These are phyloP conservation scores for Drosophila albomicans DNA, from an alignment of 1,140 invertebrate species.

Conservation along the genomic window DNA sequence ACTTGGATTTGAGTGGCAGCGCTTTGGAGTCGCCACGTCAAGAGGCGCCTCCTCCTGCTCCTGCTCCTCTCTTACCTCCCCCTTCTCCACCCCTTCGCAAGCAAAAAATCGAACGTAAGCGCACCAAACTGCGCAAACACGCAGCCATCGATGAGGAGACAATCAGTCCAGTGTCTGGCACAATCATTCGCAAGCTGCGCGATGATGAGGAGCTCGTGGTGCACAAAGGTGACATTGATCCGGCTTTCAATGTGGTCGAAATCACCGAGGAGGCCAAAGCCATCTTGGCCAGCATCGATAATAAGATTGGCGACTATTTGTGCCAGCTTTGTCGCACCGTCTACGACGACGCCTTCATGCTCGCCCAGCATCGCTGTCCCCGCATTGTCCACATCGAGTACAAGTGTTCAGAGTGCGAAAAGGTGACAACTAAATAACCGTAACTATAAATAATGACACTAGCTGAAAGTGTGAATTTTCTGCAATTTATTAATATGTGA, in stretches of 20 bases:
- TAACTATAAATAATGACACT: background rate
- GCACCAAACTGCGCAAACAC: slow-evolving; percentile 89
- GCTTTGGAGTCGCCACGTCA: background rate
- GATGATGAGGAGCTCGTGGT: slow-evolving; percentile 93
- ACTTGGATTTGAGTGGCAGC: slow-evolving; percentile 85
- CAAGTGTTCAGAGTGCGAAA: slow-evolving; percentile 98
- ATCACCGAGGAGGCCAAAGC: slow-evolving; percentile 97
- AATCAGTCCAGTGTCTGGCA: slow-evolving; percentile 98
- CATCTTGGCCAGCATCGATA: slow-evolving; percentile 97
- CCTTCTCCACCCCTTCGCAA: slow-evolving; percentile 53
- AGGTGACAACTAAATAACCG: slow-evolving; percentile 85
- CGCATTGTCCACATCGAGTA: slow-evolving; percentile 99
- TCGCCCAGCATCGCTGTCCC: slow-evolving; percentile 98
- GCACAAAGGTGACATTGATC: slow-evolving; percentile 96
- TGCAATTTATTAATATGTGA: too few species aligned
- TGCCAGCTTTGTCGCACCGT: slow-evolving; percentile 96
- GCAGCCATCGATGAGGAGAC: slow-evolving; percentile 97
- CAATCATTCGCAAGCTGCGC: slow-evolving; percentile 93
- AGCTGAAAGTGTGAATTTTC: background rate
- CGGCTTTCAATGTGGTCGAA: slow-evolving; percentile 97
- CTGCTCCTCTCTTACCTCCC: slow-evolving; percentile 58
- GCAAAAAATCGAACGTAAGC: slow-evolving; percentile 86
- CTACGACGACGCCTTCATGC: slow-evolving; percentile 97
- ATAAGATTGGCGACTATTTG: slow-evolving; percentile 97
- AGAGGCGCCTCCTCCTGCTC: slow-evolving; percentile 74